Percentiles rank a stretch among this genome's conserved stretches.
Conservation (phyloP, 2,113 vertebrate species). For the Epinephelus lanceolatus region DNA sequence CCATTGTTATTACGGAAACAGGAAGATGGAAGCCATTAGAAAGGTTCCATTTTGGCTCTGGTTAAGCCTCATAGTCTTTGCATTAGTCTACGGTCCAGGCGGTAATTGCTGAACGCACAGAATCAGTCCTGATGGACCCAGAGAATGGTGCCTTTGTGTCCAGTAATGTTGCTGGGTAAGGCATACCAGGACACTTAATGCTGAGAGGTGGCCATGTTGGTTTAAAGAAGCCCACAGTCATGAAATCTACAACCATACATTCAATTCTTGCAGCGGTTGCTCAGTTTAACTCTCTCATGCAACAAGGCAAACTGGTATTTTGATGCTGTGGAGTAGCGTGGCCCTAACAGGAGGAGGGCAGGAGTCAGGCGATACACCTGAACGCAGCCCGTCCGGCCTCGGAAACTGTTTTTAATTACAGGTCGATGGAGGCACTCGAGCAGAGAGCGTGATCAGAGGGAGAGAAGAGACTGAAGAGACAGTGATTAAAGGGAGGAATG, state of each 20-base stretch:
- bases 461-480: neutral
- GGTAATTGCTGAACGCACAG: slow-evolving; percentile 26
- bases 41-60: slow-evolving; percentile 43
- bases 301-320: neutral
- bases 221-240: neutral
- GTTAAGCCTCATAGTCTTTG: slow-evolving; percentile 32
- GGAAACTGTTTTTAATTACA: slow-evolving; percentile 50
- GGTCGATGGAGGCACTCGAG: slow-evolving; percentile 10
- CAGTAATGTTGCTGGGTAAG: slow-evolving; percentile 8
- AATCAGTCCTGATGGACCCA: slow-evolving; percentile 14
- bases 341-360: neutral
- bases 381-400: neutral
- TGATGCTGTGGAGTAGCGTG: neutral
- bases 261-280: neutral
- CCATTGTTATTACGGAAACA: slow-evolving; percentile 57
- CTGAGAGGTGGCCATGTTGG: slow-evolving; percentile 1
- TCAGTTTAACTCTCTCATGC: neutral
- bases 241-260: neutral
- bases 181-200: slow-evolving; percentile 24
- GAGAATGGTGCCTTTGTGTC: slow-evolving; percentile 39
- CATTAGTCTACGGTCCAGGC: slow-evolving; percentile 32
- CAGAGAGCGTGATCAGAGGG: slow-evolving; percentile 12
- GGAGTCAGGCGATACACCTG: slow-evolving; percentile 12
- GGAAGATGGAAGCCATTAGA: slow-evolving; percentile 47
- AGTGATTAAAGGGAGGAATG: slow-evolving; percentile 10